Base-by-base conservation (phyloP, 1,140 invertebrate genomes). In the Drosophila nigrodunni region DNA sequence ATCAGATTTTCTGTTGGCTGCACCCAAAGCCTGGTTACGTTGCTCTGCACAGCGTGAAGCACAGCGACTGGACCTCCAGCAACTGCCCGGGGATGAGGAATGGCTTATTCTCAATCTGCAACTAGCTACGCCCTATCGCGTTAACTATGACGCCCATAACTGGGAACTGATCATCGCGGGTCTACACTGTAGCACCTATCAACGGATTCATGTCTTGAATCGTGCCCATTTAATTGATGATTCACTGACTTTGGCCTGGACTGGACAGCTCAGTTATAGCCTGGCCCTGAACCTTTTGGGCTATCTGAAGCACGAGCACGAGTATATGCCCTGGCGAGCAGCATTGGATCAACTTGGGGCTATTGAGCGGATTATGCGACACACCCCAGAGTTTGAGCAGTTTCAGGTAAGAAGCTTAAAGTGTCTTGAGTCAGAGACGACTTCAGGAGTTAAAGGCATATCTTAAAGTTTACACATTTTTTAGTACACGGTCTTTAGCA, bases 151-250 rank as follows among this genome's bases (percentile, higher is more conserved):
- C 80, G 67, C 91, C 1, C 80, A 92, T 11, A 96, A 95, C 81
- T 97, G 96, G 96, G 87, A 94, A 25, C 90, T 95, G 4, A 77
- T 96, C 8, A 93, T 93, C 0, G 50, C 92, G 1, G 93, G 94
- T 34, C 88, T 96, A 34, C 93, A 93, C n/a, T 92, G 93, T 39
- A 90, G 92, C 2, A 65, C 91, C 75, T 94, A 91, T 70, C 60
- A 80, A 50, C 91, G 92, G 7, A 95, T 98, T 25, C 94, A 95
- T 15, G 88, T 93, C 1, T 93, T 96, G 13, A 97, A 96, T 77
- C 92, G 97, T 55, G 96, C 96, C 0, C 97, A 98, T 90, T 92
- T 98, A 1, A 93, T 98, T 8, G 95, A 96, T 43, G 97, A 98
- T 92, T 93, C 95, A 3, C 93, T 97, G 71, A 95, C 95, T 69